A percentile compares a stretch with the other conserved stretches of the same genome.
phyloP scores from a whole-genome alignment of 1,140 invertebrate genomes.

The Neoseiulus cucumeris region DNA sequence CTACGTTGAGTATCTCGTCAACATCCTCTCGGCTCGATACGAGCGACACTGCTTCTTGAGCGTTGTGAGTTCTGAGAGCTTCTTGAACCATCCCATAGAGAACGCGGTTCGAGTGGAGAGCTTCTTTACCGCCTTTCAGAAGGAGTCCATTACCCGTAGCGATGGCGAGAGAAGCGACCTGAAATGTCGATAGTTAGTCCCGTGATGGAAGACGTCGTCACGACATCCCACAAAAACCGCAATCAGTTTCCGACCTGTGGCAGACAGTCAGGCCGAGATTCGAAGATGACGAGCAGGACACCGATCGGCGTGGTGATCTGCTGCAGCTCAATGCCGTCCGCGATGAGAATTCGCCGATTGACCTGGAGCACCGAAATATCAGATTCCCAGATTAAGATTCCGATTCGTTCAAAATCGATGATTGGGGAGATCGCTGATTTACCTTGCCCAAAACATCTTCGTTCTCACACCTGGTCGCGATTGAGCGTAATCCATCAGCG shows the following conservation, averaged over 20 bases:
- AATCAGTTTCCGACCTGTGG: slow-evolving; percentile 77
- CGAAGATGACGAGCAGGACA: slow-evolving; percentile 91
- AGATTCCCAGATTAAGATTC: slow-evolving; percentile 45
- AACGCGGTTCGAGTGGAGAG: slow-evolving; percentile 67
- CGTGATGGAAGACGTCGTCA: too few relatives aligned
- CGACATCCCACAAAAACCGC: too few relatives aligned
- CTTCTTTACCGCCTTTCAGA: slow-evolving; percentile 93
- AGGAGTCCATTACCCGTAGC: slow-evolving; percentile 87
- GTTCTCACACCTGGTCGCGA: slow-evolving; percentile 37
- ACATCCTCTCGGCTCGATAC: slow-evolving; percentile 30
- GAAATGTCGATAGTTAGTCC: not conserved
- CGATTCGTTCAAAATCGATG: too few relatives aligned
- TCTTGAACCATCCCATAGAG: slow-evolving; percentile 84
- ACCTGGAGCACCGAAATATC: slow-evolving; percentile 58
- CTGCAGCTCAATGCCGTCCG: slow-evolving; percentile 56
- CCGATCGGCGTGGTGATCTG: slow-evolving; percentile 96
- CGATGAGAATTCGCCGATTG: slow-evolving; percentile 54
- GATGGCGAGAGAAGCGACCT: slow-evolving; percentile 83
- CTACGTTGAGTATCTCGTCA: not conserved
- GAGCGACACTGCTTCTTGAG: slow-evolving; percentile 54
- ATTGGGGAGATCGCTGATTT: too few relatives aligned
- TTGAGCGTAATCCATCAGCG: slow-evolving; percentile 66
- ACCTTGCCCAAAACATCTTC: too few relatives aligned
- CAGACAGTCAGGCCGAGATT: slow-evolving; percentile 89
- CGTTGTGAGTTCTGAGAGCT: slow-evolving; percentile 47